These are phyloP conservation scores for Altica lythri DNA, from an alignment of 2,888 invertebrate species.

Conservation along the genomic window DNA sequence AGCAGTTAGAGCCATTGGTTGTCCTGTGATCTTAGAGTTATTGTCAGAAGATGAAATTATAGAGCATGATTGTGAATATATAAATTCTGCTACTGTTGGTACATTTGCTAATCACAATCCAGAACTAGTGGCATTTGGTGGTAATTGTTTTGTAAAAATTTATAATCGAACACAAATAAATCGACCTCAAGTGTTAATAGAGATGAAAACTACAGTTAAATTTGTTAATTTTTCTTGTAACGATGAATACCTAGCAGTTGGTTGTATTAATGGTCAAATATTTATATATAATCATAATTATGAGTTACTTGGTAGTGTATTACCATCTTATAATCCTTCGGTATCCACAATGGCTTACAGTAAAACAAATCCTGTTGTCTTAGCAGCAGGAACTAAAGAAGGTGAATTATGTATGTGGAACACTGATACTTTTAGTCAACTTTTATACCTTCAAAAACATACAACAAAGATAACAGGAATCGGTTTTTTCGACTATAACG, in stretches of 20 bases:
- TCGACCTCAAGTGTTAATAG: slow-evolving; percentile 12
- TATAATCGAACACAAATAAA: slow-evolving; percentile 41
- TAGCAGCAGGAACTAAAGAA: slow-evolving; percentile 41
- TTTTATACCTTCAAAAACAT: slow-evolving; percentile 35
- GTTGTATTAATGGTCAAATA: slow-evolving; percentile 38
- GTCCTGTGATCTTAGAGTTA: slow-evolving; percentile 37
- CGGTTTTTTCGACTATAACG: slow-evolving; percentile 36
- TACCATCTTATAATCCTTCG: slow-evolving; percentile 39
- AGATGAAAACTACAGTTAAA: slow-evolving; percentile 30
- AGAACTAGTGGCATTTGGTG: slow-evolving; percentile 43
- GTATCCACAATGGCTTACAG: slow-evolving; percentile 38
- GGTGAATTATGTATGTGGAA: slow-evolving; percentile 41
- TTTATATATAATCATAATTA: slow-evolving; percentile 38
- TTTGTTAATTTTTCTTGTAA: slow-evolving; percentile 45
- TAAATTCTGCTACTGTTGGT: slow-evolving; percentile 37
- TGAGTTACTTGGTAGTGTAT: slow-evolving; percentile 39
- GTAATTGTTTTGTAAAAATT: slow-evolving; percentile 42
- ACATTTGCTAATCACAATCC: slow-evolving; percentile 42
- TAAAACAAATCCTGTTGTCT: slow-evolving; percentile 31
- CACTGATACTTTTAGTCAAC: slow-evolving; percentile 34
- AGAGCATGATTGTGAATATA: slow-evolving; percentile 25
- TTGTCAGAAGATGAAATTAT: slow-evolving; percentile 31
- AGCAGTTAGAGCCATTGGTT: slow-evolving; percentile 44
- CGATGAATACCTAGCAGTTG: slow-evolving; percentile 43
- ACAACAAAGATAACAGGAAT: slow-evolving; percentile 38